phyloP scores from a whole-genome alignment of 2,888 invertebrate genomes.

The Rhimphoctona megacephalus region DNA sequence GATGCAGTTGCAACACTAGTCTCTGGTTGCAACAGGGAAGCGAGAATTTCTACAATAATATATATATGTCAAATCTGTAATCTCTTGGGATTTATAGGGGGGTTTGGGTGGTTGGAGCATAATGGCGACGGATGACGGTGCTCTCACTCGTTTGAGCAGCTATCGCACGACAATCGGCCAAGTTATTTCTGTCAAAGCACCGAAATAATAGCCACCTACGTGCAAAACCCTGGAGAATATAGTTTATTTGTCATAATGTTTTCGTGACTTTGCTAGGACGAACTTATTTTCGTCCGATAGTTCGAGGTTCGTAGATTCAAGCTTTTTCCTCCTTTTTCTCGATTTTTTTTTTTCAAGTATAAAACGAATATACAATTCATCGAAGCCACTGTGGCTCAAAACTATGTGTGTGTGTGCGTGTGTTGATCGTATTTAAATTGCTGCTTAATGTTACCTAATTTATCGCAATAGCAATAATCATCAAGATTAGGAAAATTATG shows the following conservation, averaged over 20 bases:
- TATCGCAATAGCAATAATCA: not conserved
- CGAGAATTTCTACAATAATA: not conserved
- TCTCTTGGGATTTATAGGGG: not conserved
- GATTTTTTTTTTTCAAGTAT: not conserved
- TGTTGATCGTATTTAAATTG: not conserved
- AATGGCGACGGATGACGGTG: constrained; percentile 49
- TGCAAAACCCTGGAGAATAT: constrained; percentile 22
- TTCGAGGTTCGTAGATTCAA: constrained; percentile 57
- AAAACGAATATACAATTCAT: constrained; percentile 40
- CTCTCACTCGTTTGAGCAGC: constrained; percentile 36
- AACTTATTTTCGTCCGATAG: constrained; percentile 50
- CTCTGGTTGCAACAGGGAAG: too few species aligned
- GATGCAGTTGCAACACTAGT: not conserved
- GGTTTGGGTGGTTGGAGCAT: constrained; percentile 7
- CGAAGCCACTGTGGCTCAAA: not conserved
- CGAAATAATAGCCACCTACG: constrained; percentile 63
- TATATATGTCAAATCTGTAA: not conserved
- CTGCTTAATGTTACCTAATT: not conserved
- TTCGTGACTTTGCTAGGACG: constrained; percentile 54
- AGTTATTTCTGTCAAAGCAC: constrained; percentile 64
- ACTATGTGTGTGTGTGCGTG: not conserved
- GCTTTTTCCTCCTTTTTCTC: constrained; percentile 6
- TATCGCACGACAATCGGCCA: constrained; percentile 20
- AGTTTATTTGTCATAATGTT: constrained; percentile 45
- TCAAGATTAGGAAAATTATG: not conserved